These are phyloP conservation scores for Chloroceryle aenea DNA, from an alignment of 2,113 vertebrate genomes.

Conservation along the genomic window DNA sequence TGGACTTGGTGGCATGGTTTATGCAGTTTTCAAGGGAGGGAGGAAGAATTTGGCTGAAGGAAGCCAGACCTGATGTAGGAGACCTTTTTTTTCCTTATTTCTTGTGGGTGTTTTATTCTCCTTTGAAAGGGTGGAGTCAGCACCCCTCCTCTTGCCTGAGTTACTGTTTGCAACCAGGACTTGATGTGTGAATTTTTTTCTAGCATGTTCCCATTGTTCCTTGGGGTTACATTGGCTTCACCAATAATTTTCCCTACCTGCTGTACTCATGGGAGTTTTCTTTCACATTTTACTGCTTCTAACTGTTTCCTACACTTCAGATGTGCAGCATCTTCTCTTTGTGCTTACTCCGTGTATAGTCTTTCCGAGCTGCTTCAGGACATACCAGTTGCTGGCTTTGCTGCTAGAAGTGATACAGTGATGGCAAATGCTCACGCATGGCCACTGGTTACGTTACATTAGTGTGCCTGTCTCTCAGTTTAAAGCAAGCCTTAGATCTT, in stretches of 20 bases:
- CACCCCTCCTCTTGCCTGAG: not conserved
- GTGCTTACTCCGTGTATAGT: not conserved
- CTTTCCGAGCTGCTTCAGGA: not conserved
- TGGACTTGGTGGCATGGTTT: too few species aligned
- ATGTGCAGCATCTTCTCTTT: not conserved
- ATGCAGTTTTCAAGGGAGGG: too few species aligned
- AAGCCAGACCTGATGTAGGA: not conserved
- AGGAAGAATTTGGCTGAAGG: not conserved
- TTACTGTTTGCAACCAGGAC: not conserved
- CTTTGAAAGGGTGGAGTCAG: not conserved
- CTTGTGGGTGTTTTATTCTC: not conserved
- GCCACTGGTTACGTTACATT: accelerated
- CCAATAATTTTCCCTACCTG: not conserved
- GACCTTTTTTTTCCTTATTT: not conserved
- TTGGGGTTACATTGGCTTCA: not conserved
- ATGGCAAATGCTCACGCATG: not conserved
- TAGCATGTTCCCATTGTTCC: not conserved
- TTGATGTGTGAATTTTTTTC: not conserved
- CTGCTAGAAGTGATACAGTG: too few species aligned
- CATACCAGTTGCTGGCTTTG: not conserved
- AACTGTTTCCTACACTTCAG: not conserved
- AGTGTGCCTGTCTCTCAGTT: not conserved
- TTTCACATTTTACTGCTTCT: not conserved
- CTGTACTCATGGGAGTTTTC: accelerated
- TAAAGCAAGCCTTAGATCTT: not conserved